phyloP scores from a whole-genome alignment of 2,888 invertebrate species.

The Bhutanitis thaidina region DNA sequence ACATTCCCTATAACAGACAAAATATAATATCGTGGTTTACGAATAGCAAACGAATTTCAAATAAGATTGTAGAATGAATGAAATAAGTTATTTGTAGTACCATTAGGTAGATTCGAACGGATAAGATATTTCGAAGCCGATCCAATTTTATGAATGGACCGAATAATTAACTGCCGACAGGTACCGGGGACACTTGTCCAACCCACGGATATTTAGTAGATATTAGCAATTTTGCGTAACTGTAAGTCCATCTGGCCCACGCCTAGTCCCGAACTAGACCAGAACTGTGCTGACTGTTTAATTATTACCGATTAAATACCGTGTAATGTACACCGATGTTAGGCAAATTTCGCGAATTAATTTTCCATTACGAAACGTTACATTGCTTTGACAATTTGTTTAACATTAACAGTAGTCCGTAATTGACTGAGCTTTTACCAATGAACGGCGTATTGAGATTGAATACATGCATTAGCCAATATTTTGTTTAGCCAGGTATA shows the following conservation, averaged over 20 bases:
- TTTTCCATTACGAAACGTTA: slow-evolving; percentile 6
- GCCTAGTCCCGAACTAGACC: slow-evolving; percentile 8
- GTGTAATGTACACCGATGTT: slow-evolving; percentile 14
- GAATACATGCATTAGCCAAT: no score
- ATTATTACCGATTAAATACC: slow-evolving; percentile 19
- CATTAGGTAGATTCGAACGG: no score
- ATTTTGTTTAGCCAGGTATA: no score
- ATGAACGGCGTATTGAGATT: no score
- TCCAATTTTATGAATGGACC: slow-evolving; percentile 16
- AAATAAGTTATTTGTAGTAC: no score
- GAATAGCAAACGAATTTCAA: no score
- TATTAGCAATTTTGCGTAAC: slow-evolving; percentile 13
- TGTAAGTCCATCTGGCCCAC: slow-evolving; percentile 2
- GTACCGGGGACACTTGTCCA: slow-evolving; percentile 10
- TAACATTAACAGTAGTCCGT: neutral
- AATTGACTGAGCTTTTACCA: no score
- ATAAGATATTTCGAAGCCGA: neutral
- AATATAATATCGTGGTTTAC: no score
- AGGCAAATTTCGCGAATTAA: slow-evolving; percentile 11
- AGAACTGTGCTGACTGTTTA: neutral
- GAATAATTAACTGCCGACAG: slow-evolving; percentile 10
- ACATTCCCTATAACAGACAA: no score
- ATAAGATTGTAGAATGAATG: no score
- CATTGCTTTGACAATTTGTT: slow-evolving; percentile 4
- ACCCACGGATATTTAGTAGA: slow-evolving; percentile 8